Evolutionary conservation across 2,797 vertebrate genomes (phyloP).

Genomic region (Adrianichthys oophorus): DNA sequence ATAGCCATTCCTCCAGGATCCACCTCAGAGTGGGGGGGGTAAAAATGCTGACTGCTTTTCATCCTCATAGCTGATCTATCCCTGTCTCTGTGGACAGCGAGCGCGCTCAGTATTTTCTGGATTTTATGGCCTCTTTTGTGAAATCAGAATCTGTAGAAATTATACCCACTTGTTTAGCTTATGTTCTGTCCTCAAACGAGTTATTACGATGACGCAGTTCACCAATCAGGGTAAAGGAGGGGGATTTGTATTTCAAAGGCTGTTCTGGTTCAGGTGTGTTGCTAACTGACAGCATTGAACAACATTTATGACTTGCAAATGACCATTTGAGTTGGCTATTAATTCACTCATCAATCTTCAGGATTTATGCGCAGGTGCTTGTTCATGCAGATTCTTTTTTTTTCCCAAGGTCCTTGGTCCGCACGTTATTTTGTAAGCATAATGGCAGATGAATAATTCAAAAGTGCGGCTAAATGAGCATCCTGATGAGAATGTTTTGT

Average conservation of each 20-base stretch:
- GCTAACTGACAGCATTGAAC: constrained; percentile 73
- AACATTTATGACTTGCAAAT: constrained; percentile 80
- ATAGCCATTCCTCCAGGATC: constrained; percentile 22
- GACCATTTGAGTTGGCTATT: constrained; percentile 63
- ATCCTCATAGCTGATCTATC: constrained; percentile 34
- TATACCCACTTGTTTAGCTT: constrained; percentile 41
- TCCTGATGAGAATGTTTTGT: constrained; percentile 55
- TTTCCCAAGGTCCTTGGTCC: constrained; percentile 52
- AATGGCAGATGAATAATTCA: constrained; percentile 73
- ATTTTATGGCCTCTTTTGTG: constrained; percentile 38
- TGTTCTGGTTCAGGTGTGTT: constrained; percentile 67
- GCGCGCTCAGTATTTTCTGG: constrained; percentile 34
- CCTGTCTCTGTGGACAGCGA: constrained; percentile 27
- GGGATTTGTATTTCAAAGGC: constrained; percentile 76
- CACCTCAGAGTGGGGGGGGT: constrained; percentile 24
- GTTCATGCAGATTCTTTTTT: constrained; percentile 68
- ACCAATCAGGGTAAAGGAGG: constrained; percentile 62
- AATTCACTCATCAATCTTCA: constrained; percentile 74
- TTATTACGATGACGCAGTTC: constrained; percentile 56
- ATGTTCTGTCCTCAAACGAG: constrained; percentile 30
- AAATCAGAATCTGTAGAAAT: constrained; percentile 31
- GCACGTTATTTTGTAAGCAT: constrained; percentile 66
- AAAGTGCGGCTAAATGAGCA: constrained; percentile 56
- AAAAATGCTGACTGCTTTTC: constrained; percentile 53
- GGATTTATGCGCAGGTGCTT: constrained; percentile 78